Percentiles rank a stretch among this genome's conserved stretches.
Conservation (phyloP, 2,888 invertebrate genomes). For the Tenthredo amoena region DNA sequence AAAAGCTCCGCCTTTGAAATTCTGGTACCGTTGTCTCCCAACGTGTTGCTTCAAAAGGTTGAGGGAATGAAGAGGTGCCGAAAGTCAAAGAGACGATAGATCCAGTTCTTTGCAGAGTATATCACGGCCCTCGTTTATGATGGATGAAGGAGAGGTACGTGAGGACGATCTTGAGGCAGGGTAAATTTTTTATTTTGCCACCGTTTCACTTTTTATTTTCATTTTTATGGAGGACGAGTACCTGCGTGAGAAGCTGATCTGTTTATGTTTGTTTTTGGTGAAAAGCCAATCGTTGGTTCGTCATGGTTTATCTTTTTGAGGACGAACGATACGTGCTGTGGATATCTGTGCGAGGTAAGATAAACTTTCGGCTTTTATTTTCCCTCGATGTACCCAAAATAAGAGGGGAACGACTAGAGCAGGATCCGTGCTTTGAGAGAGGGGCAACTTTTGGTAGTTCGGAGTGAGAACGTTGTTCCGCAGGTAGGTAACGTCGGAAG, state of each 20-base stretch:
- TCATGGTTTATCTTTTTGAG: neutral
- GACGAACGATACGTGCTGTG: neutral
- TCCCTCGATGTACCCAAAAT: neutral
- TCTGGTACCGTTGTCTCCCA: neutral
- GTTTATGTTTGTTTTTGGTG: neutral
- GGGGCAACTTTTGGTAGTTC: neutral
- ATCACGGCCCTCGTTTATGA: conserved; percentile 1
- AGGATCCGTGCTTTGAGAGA: neutral
- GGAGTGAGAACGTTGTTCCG: neutral
- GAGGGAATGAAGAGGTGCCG: neutral
- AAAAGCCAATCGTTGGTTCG: neutral
- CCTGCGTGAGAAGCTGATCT: neutral
- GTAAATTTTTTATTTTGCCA: neutral
- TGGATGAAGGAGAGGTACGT: conserved; percentile 4
- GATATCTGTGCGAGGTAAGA: neutral
- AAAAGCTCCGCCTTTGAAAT: neutral
- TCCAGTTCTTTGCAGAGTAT: neutral
- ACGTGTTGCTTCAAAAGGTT: conserved; percentile 17
- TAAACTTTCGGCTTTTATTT: neutral
- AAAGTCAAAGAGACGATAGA: conserved; percentile 6
- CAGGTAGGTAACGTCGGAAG: neutral
- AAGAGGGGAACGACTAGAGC: neutral
- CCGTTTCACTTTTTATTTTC: neutral
- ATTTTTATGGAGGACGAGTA: conserved; percentile 2
- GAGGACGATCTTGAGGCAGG: neutral